These are phyloP conservation scores for Glossophaga mutica DNA, from an alignment of 2,797 vertebrate species.

Conservation along the genomic window DNA sequence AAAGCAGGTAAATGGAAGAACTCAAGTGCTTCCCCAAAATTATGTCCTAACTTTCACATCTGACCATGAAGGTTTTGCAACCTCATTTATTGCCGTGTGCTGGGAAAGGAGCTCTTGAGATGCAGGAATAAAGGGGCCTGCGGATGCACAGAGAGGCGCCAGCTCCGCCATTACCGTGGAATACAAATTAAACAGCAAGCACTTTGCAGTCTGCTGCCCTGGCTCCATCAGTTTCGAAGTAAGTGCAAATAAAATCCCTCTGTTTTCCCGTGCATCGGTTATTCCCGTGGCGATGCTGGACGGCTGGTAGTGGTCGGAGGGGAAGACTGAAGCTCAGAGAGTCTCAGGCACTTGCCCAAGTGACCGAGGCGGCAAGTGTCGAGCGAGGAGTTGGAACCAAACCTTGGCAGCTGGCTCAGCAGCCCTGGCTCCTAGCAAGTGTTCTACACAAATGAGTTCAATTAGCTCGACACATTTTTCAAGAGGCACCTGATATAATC, in stretches of 20 bases:
- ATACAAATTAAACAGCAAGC: not conserved
- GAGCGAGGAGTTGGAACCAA: not conserved
- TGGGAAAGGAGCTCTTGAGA: not conserved
- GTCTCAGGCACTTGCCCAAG: not conserved
- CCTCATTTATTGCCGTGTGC: not conserved
- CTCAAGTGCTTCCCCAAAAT: conserved; percentile 9
- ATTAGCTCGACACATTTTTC: not conserved
- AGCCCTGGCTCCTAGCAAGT: not conserved
- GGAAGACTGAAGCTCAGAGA: not conserved
- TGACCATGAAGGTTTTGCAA: not conserved
- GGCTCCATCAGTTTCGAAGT: not conserved
- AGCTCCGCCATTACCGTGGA: not conserved
- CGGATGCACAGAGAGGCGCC: not conserved
- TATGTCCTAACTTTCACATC: not conserved
- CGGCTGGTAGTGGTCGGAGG: not conserved
- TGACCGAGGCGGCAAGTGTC: not conserved
- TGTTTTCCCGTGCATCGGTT: not conserved
- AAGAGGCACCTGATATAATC: not conserved
- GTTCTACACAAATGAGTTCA: not conserved
- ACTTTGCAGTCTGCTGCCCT: not conserved
- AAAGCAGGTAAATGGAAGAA: not conserved
- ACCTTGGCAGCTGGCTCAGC: not conserved
- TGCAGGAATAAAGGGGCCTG: not conserved
- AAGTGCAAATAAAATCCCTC: not conserved
- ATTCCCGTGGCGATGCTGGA: not conserved